Evolutionary conservation across 30 jellyfish, hydroid and myxozoan genomes (phyloP), one percentile per base, ranked within the genome.

Genomic region (Mastigias papua): DNA sequence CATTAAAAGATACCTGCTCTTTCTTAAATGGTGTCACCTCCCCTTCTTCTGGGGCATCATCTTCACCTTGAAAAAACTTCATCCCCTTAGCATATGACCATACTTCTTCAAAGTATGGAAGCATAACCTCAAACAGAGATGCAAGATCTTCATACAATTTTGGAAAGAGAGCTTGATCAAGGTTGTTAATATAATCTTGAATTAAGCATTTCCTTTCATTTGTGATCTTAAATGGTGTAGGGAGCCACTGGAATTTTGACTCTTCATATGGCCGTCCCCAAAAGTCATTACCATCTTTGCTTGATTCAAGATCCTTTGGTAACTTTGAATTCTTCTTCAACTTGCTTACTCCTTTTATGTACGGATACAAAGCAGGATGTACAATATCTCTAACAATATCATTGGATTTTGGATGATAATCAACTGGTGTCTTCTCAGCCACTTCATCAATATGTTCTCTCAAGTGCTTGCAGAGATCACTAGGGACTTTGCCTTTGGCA

Each of bases 191-290:
- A 33, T 82, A 90, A 8, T 90, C 97, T 31, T 76, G 84, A 25
- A 90, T 77, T 46, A 73, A 23, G 76, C 97, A 90, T 23, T 81
- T 82, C 23, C 97, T 90, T 32, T 63, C 94, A 34, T 35, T 67
- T 2, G 97, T 80, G 63, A 91, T 84, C 48, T 70, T 76, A 71
- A 84, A 91, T 4, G 97, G 92, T 69, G 97, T 58, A 9, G 97
- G 95, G 26, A 91, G 83, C 95, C 97, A 83, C 51, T 91, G 97
- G 32, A 77, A 91, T 69, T 84, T 91, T 32, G 97, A 91, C n/a
- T 72, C 70, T 64, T 84, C 95, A 48, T 91, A 84, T 6, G 62
- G 48, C 10, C 97, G 87, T 19, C 95, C 97, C 97, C 97, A 90
- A 69, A 90, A 90, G 54, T 90, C 97, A 23, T 13, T 62, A 1